These are phyloP conservation scores for Rhynchophorus ferrugineus DNA, from an alignment of 1,140 invertebrate species.

Conservation along the genomic window DNA sequence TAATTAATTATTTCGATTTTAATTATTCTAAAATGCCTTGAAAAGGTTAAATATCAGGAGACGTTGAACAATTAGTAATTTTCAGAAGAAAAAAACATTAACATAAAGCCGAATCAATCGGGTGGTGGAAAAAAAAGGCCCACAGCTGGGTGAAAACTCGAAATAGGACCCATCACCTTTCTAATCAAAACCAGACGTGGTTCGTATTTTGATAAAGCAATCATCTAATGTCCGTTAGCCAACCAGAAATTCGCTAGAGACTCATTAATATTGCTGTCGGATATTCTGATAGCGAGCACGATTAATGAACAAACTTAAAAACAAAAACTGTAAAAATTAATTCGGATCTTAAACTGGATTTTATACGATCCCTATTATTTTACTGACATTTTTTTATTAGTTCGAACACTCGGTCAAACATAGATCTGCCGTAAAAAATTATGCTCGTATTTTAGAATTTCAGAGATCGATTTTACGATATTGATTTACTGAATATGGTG, in stretches of 20 bases:
- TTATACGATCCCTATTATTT: background rate
- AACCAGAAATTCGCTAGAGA: slow-evolving; percentile 13
- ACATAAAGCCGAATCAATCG: background rate
- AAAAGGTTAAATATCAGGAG: no score
- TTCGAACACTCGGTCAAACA: no score
- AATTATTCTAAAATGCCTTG: no score
- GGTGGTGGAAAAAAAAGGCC: background rate
- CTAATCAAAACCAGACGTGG: slow-evolving; percentile 2
- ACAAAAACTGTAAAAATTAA: slow-evolving; percentile 17
- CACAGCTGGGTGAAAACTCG: background rate
- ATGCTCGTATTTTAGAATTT: no score
- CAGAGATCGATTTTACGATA: no score
- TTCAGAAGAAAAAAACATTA: background rate
- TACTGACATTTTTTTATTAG: no score
- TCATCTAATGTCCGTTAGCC: slow-evolving; percentile 12
- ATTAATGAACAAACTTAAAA: slow-evolving; percentile 20
- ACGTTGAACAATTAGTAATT: no score
- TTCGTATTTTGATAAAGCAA: slow-evolving; percentile 10
- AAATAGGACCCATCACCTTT: background rate
- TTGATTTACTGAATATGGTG: no score
- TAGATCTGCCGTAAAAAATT: no score
- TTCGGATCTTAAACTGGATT: background rate
- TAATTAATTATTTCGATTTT: no score
- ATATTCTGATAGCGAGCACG: slow-evolving; percentile 16
- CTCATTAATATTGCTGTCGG: slow-evolving; percentile 18